Conservation (phyloP, 30 jellyfish, hydroid and myxozoan species). For the Catostylus mosaicus region DNA sequence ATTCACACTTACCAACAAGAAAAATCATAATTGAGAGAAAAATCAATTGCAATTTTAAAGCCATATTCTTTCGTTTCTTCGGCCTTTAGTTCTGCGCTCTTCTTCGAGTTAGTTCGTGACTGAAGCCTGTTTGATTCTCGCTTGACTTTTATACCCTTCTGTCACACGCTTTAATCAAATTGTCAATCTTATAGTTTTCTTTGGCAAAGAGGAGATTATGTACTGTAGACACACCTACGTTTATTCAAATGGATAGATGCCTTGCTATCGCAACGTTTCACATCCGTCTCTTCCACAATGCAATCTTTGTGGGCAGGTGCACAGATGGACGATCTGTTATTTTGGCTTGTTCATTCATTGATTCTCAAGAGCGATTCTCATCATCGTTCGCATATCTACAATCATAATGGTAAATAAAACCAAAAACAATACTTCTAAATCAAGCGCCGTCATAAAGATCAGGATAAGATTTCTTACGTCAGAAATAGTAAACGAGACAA, state of each 20-base stretch:
- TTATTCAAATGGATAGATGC: background rate
- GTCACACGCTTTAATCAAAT: background rate
- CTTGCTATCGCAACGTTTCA: background rate
- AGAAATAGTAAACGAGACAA: no score
- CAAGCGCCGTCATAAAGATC: no score
- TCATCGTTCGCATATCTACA: background rate
- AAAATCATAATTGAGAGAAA: background rate
- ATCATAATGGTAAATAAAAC: no score
- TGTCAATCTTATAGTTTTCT: background rate
- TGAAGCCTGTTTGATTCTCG: no score
- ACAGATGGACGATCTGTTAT: background rate
- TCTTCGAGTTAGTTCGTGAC: no score
- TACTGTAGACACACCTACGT: constrained; percentile 7
- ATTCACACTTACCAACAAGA: background rate
- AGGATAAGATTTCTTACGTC: no score
- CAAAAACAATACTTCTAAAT: no score
- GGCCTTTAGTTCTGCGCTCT: background rate
- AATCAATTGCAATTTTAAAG: background rate
- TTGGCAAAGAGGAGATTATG: background rate
- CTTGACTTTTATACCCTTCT: background rate
- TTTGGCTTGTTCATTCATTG: constrained; percentile 5
- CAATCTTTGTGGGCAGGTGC: constrained; percentile 15
- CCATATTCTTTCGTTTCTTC: background rate
- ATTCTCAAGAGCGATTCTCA: background rate
- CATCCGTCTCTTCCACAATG: constrained; percentile 23